Base-by-base conservation (phyloP, 2,888 invertebrate species). In the Leucoptera coffeella region DNA sequence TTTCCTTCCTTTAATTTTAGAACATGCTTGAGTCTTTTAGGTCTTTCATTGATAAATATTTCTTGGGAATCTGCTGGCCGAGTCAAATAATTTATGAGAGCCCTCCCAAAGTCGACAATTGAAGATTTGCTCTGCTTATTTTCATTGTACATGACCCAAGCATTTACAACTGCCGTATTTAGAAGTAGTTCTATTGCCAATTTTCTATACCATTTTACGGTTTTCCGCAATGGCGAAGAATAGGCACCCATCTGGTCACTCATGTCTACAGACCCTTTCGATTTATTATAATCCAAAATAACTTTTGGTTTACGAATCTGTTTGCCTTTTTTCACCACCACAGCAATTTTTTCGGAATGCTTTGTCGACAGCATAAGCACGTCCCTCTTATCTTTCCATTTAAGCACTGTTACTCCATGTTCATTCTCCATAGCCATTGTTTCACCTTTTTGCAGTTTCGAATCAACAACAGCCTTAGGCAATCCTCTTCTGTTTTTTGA, bases 191-290 rank as follows among this genome's bases (percentile, higher is more conserved):
- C 43, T 13, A 47, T 39, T 15, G 32, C 47, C 22, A 47, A 22
- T 31, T 50, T 52, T 31, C 31, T 41, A 29, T 44, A 47, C 50
- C 51, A 52, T 29, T n/a, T n/a, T 48, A 48, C 31, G 12, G 42
- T 39, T 35, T 47, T n/a, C n/a, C n/a, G n/a, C n/a, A n/a, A n/a
- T n/a, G n/a, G n/a, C n/a, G n/a, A n/a, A n/a, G n/a, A n/a, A 30
- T 42, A 43, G 4, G 42, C 23, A 10, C 32, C 28, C 42, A 46
- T 44, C 31, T 49, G 50, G 29, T 50, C 46, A 20, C 35, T 39
- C 32, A 47, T 29, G 29, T 50, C 45, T 9, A 50, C 45, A 12
- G 47, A 35, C 14, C 35, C 32, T 40, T 49, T 50, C 7, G 38
- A 34, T 29, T 35, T 36, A 33, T 50, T 48, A 32, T 51, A 49